Evolutionary conservation across 2,888 invertebrate genomes (phyloP).

Genomic region (Sinotaia quadrata): DNA sequence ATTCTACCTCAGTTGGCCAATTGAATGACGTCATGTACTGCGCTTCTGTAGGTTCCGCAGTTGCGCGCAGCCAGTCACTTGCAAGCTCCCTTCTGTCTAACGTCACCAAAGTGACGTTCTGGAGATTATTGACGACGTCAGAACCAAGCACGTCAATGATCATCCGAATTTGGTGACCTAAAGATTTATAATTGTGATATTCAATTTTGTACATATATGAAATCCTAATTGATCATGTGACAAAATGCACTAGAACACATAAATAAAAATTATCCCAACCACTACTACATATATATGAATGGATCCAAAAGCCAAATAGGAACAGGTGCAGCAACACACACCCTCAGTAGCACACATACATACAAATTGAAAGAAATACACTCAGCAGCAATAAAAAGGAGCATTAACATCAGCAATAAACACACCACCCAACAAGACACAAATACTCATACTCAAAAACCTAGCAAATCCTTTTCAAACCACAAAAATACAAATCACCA

Average conservation of each 20-base stretch:
- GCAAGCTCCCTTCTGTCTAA: slow-evolving; percentile 14
- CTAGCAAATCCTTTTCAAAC: no score
- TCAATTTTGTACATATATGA: no score
- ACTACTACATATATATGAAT: no score
- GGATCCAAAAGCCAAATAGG: not conserved
- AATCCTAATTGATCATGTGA: no score
- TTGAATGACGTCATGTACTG: slow-evolving; percentile 17
- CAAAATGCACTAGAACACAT: no score
- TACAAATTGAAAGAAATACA: no score
- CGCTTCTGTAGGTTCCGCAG: slow-evolving; percentile 7
- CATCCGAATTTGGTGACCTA: slow-evolving; percentile 10
- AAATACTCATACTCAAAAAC: not conserved
- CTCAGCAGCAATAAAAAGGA: no score
- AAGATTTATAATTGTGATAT: not conserved
- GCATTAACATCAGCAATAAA: no score
- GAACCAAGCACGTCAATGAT: slow-evolving; percentile 16
- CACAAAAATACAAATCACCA: no score
- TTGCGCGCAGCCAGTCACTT: slow-evolving; percentile 13
- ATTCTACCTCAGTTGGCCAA: slow-evolving; percentile 15
- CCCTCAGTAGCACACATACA: slow-evolving; percentile 6
- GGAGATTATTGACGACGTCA: slow-evolving; percentile 6
- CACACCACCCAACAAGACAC: no score
- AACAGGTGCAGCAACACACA: no score
- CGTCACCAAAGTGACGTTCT: slow-evolving; percentile 25
- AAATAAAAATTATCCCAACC: no score